phyloP scores from a whole-genome alignment of 1,140 invertebrate genomes.

The Lepidurus arcticus region DNA sequence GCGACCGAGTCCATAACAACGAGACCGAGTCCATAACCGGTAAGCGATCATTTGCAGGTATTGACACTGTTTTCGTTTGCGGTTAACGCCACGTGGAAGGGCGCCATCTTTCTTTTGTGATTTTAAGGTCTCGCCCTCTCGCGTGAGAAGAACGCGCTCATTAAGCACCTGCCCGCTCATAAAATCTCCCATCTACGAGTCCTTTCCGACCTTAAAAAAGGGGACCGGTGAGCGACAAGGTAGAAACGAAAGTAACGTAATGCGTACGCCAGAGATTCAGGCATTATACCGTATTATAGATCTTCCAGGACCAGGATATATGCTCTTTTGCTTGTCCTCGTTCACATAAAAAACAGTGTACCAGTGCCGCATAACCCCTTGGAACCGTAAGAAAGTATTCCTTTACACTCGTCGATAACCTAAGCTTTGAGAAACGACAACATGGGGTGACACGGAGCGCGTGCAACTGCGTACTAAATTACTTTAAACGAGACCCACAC shows the following conservation, averaged over 20 bases:
- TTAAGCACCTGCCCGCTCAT: slow-evolving; percentile 14
- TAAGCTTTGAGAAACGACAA: background rate
- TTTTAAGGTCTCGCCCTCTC: background rate
- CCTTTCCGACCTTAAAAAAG: background rate
- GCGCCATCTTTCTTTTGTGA: background rate
- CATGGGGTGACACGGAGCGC: background rate
- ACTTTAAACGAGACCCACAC: background rate
- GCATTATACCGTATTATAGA: no score
- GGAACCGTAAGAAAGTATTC: background rate
- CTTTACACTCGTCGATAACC: background rate
- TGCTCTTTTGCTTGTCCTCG: no score
- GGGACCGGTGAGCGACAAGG: background rate
- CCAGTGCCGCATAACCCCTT: background rate
- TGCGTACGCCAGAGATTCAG: no score
- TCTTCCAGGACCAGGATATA: no score
- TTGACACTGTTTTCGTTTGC: background rate
- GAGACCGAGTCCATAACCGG: no score
- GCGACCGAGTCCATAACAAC: background rate
- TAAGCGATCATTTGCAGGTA: background rate
- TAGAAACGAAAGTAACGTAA: background rate
- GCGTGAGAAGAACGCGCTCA: background rate
- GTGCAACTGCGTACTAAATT: background rate
- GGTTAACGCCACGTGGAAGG: background rate
- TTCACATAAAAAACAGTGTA: no score
- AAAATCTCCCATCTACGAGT: slow-evolving; percentile 6